A percentile compares a stretch with the other conserved stretches of the same genome.
These are phyloP conservation scores for Metopia argyrocephala DNA, from an alignment of 2,888 invertebrate genomes.

Conservation along the genomic window DNA sequence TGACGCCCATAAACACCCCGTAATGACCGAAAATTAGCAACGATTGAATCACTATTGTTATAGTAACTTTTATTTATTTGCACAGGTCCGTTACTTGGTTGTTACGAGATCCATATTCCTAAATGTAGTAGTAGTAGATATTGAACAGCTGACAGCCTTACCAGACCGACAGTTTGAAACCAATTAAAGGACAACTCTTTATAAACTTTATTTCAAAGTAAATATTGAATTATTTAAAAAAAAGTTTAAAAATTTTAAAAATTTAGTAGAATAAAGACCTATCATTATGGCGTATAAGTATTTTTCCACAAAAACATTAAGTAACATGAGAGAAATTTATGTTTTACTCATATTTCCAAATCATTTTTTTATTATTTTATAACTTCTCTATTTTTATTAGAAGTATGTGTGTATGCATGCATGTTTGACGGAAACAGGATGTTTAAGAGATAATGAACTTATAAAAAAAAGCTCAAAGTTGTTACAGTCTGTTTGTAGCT, in stretches of 20 bases:
- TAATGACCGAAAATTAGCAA: too few relatives aligned
- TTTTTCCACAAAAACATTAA: background rate
- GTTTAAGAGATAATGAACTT: slow-evolving; percentile 41
- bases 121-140: too few relatives aligned
- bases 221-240: background rate
- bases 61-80: too few relatives aligned
- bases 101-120: too few relatives aligned
- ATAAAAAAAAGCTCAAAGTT: background rate
- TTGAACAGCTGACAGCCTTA: too few relatives aligned
- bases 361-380: background rate
- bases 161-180: too few relatives aligned
- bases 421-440: slow-evolving; percentile 56
- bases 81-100: too few relatives aligned
- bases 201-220: background rate
- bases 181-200: background rate
- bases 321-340: background rate
- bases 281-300: too few relatives aligned
- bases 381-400: slow-evolving; percentile 10
- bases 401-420: slow-evolving; percentile 10
- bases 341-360: too few relatives aligned
- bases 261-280: background rate
- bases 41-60: too few relatives aligned
- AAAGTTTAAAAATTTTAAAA: background rate
- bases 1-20: too few relatives aligned
- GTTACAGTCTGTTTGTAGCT: background rate